Base-by-base conservation (phyloP, 2,113 vertebrate genomes). In the Gobio gobio region DNA sequence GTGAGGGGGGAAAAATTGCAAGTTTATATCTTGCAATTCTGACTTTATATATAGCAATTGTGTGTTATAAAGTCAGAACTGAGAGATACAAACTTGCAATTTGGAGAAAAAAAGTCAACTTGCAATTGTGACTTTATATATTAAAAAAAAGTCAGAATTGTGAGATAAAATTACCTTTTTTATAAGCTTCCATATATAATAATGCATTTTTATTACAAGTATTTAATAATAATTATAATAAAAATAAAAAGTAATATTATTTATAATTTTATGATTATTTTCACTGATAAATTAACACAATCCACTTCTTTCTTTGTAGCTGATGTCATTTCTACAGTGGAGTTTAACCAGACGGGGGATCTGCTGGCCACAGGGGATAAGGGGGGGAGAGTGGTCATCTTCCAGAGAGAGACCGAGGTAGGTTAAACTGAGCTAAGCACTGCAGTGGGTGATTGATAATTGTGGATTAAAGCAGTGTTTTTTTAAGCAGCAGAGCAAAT, bases 271-370 rank as follows among this genome's bases (percentile, higher is more conserved):
- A 0, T 26, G 63, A 49, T 54, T 10, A 14, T 10, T 54, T 61
- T 72, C 10, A 6, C 10, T 82, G 10, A 33, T 10, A n/a, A n/a
- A 36, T 40, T 16, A n/a, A 68, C 29, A 7, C 33, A n/a, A n/a
- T 3, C 14, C 79, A 86, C 88, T 61, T 74, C 75, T 85, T 85
- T 86, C 78, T 59, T 80, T 88, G 4, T 90, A 99, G 98, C 98
- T 94, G 98, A 99, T 94, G 96, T 99, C 93, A 99, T 99, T 95
- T 99, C 98, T 91, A 99, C 98, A 43, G 98, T 98, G 88, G 98
- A 99, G 92, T 99, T 99, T 92, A 99, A 98, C 95, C 98, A 99
- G 93, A 99, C 97, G 4, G 98, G 98, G 91, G 97, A 99, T 93
- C 94, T 99, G 89, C 95, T 99, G 96, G 98, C 98, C 92, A 99